Percentiles rank a stretch among this genome's conserved stretches.
These are phyloP conservation scores for Holacanthella duospinosa DNA, from an alignment of 2,888 invertebrate species.

Conservation along the genomic window DNA sequence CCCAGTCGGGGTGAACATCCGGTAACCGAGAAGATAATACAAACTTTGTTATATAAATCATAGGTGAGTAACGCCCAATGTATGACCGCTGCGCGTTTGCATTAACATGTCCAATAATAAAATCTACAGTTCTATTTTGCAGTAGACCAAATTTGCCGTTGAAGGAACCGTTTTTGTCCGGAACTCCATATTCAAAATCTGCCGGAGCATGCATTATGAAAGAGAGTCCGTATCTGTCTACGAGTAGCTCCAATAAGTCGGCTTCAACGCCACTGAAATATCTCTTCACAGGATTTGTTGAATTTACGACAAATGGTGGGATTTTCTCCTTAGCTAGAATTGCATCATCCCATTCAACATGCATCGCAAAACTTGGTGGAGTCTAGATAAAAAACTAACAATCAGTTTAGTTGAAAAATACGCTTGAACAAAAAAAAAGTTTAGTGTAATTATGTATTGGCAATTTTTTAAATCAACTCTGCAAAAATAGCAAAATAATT, in stretches of 20 bases:
- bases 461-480: background rate
- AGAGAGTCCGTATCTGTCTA: background rate
- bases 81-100: background rate
- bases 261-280: background rate
- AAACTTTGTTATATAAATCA: background rate
- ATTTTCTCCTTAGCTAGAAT: background rate
- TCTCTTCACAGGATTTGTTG: background rate
- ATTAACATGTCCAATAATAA: background rate
- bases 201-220: background rate
- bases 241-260: background rate
- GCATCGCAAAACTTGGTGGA: background rate
- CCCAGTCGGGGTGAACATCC: background rate
- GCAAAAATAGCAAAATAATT: background rate
- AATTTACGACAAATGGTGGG: background rate
- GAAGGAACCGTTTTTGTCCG: background rate
- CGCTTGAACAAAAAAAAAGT: no score
- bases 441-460: background rate
- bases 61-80: background rate
- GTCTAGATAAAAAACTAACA: background rate
- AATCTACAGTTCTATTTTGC: background rate
- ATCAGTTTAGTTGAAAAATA: no score
- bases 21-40: background rate
- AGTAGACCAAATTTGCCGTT: background rate
- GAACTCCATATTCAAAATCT: background rate
- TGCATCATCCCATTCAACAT: background rate